Evolutionary conservation across 2,797 vertebrate species (phyloP), one percentile per base, ranked within the genome.

Genomic region (Acomys russatus): DNA sequence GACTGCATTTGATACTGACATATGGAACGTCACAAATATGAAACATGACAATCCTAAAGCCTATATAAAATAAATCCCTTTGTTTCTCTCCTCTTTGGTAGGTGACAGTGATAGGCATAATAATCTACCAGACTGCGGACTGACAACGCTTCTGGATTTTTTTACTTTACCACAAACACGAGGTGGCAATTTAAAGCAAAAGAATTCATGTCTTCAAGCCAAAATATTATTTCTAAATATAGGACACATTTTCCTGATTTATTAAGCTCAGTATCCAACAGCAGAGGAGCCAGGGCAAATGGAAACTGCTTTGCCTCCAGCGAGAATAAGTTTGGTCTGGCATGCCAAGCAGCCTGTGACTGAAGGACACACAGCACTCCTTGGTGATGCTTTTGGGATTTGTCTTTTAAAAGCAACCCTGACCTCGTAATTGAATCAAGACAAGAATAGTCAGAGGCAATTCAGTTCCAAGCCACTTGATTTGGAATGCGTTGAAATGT

Each of bases 371-470:
- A 64, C 3, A 63, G 9, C 20, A 10, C 17, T 56, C 2, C 1
- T 61, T 63, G 33, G 7, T 63, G 23, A 22, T 30, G 14, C 18
- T 56, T 86, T 73, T 20, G 66, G 15, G 8, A 83, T 54, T 51
- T 64, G 18, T 74, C 18, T 33, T 59, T 80, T 51, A 68, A 80
- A 88, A 68, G 77, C 49, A 35, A 87, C 66, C 89, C 79, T 95
- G 33, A 93, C 88, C 94, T 38, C 44, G 35, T 56, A 96, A 94
- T 79, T 93, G 44, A 80, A 88, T 92, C 54, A 85, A 86, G 35
- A 86, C 80, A 86, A n/a, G 8, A 83, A 86, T 44, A 76, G 20
- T 83, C 74, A 33, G 61, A 95, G 90, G 38, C 56, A 83, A 78
- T 54, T 95, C 77, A 90, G 30, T 78, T 92, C 44, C 33, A 88